Percentiles rank a stretch among this genome's conserved stretches.
phyloP scores from a whole-genome alignment of 2,113 vertebrate genomes.

The Coreoperca whiteheadi region DNA sequence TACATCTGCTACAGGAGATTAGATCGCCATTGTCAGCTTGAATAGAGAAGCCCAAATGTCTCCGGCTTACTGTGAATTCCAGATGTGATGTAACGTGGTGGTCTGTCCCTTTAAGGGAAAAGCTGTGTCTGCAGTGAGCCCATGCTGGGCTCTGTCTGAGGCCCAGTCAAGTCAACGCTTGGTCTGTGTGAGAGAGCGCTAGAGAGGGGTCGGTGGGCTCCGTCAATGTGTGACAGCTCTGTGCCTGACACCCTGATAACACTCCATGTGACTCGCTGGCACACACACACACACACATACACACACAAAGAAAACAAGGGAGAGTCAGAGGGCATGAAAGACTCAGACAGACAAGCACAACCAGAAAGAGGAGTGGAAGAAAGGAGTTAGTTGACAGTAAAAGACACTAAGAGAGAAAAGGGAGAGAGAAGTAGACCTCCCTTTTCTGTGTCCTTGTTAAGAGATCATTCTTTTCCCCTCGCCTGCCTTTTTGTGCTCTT shows the following conservation, averaged over 20 bases:
- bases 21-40: slow-evolving; percentile 59
- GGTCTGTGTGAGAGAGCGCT: background rate
- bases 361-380: slow-evolving; percentile 58
- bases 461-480: slow-evolving; percentile 28
- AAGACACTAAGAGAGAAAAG: slow-evolving; percentile 16
- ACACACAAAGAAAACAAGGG: slow-evolving; percentile 66
- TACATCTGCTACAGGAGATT: slow-evolving; percentile 63
- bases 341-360: slow-evolving; percentile 58
- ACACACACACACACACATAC: slow-evolving; percentile 4
- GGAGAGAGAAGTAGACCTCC: slow-evolving; percentile 33
- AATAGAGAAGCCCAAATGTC: slow-evolving; percentile 54
- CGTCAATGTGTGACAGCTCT: slow-evolving; percentile 78
- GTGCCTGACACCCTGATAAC: slow-evolving; percentile 79
- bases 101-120: slow-evolving; percentile 61
- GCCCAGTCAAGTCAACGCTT: slow-evolving; percentile 49
- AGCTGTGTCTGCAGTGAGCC: slow-evolving; percentile 38
- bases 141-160: slow-evolving; percentile 55
- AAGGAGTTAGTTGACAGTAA: slow-evolving; percentile 46
- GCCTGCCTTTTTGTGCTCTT: slow-evolving; percentile 16
- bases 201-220: slow-evolving; percentile 54
- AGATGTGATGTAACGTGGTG: slow-evolving; percentile 69
- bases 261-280: slow-evolving; percentile 67
- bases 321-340: slow-evolving; percentile 61
- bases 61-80: slow-evolving; percentile 55
- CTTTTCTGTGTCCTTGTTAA: slow-evolving; percentile 43